These are phyloP conservation scores for Sepiola atlantica DNA, from an alignment of 2,888 invertebrate genomes.

Conservation along the genomic window DNA sequence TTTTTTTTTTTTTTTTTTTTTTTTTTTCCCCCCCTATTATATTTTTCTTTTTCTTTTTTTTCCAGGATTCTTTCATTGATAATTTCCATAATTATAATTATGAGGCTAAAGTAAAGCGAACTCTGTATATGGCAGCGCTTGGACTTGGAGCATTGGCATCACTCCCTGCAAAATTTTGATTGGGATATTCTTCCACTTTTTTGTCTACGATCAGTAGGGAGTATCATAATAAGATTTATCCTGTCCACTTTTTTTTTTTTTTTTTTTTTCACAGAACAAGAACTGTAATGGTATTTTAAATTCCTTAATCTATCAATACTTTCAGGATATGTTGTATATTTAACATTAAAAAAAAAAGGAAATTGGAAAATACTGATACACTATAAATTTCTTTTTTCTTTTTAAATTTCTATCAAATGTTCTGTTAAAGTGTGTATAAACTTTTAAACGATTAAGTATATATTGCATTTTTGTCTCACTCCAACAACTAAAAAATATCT, in stretches of 20 bases:
- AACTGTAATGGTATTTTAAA: background rate
- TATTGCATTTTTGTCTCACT: too few species aligned
- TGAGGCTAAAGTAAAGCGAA: background rate
- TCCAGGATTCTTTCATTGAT: background rate
- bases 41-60: background rate
- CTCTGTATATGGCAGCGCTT: background rate
- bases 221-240: background rate
- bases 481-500: too few species aligned
- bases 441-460: too few species aligned
- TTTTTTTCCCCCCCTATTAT: background rate
- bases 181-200: background rate
- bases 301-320: background rate
- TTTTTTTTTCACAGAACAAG: background rate
- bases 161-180: background rate
- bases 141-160: background rate
- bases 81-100: background rate
- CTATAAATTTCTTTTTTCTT: too few species aligned
- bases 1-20: background rate
- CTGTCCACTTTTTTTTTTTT: background rate
- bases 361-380: too few species aligned
- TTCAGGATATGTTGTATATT: too few species aligned
- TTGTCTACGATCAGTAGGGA: background rate
- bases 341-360: too few species aligned
- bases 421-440: too few species aligned
- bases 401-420: too few species aligned